These are phyloP conservation scores for Orthosia cruda DNA, from an alignment of 2,888 invertebrate genomes.

Conservation along the genomic window DNA sequence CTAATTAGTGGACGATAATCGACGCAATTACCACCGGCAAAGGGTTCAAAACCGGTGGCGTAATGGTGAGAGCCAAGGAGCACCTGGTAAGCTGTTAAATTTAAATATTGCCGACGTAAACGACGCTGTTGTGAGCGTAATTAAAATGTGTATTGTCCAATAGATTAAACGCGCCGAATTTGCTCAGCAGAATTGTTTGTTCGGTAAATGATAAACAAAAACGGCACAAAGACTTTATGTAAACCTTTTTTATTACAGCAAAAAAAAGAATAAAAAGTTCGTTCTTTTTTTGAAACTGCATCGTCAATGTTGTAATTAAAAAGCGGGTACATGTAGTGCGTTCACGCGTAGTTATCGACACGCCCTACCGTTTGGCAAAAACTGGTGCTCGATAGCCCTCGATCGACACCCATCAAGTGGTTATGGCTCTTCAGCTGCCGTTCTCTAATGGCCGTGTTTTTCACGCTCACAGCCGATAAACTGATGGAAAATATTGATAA, in stretches of 20 bases:
- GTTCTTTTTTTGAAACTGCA: constrained; percentile 5
- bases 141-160: constrained; percentile 54
- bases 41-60: constrained; percentile 49
- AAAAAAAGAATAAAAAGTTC: background rate
- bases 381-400: constrained; percentile 60
- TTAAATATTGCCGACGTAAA: constrained; percentile 53
- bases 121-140: constrained; percentile 35
- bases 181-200: constrained; percentile 47
- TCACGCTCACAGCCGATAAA: constrained; percentile 40
- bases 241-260: background rate
- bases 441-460: constrained; percentile 56
- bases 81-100: constrained; percentile 54
- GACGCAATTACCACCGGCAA: constrained; percentile 59
- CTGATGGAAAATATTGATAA: constrained; percentile 53
- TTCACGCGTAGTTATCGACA: constrained; percentile 35
- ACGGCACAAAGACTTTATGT: constrained; percentile 2
- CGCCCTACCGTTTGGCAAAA: constrained; percentile 53
- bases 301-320: constrained; percentile 37
- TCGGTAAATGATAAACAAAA: constrained; percentile 42
- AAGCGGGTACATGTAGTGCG: constrained; percentile 39
- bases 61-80: constrained; percentile 40
- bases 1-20: constrained; percentile 71
- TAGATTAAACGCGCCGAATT: constrained; percentile 49
- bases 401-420: constrained; percentile 58
- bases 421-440: constrained; percentile 49